A percentile compares a stretch with the other conserved stretches of the same genome.
These are phyloP conservation scores for Litoditis marina DNA, from an alignment of 2,888 invertebrate genomes.

Conservation along the genomic window DNA sequence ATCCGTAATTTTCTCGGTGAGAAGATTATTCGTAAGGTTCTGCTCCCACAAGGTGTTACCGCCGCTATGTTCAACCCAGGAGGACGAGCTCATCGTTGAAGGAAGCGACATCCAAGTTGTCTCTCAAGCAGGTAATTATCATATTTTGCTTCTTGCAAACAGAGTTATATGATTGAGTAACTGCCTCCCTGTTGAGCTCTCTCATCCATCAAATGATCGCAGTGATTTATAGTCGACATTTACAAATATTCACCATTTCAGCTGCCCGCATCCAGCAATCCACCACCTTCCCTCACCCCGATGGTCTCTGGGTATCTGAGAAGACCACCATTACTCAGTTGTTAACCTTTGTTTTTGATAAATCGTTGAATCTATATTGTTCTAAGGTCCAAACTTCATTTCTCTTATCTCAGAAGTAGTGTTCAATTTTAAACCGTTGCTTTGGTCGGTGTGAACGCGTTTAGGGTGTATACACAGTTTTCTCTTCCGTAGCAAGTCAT, in stretches of 20 bases:
- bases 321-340: constrained; percentile 71
- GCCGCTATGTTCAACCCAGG: constrained; percentile 88
- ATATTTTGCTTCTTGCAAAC: too few species aligned
- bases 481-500: constrained; percentile 68
- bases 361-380: constrained; percentile 10
- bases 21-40: constrained; percentile 89
- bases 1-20: constrained; percentile 97
- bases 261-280: constrained; percentile 98
- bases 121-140: constrained; percentile 77
- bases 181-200: too few species aligned
- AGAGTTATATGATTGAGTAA: too few species aligned
- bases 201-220: too few species aligned
- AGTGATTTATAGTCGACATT: too few species aligned
- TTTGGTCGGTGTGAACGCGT: constrained; percentile 67
- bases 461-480: constrained; percentile 65
- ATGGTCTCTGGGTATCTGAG: constrained; percentile 97
- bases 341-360: constrained; percentile 9
- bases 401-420: constrained; percentile 24
- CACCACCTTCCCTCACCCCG: constrained; percentile 96
- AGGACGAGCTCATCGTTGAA: constrained; percentile 94
- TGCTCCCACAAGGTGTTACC: constrained; percentile 91
- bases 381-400: neutral
- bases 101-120: constrained; percentile 94
- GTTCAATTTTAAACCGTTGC: constrained; percentile 56
- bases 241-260: constrained; percentile 64